phyloP scores from a whole-genome alignment of 2,797 vertebrate genomes.

The Sarcophilus harrisii region DNA sequence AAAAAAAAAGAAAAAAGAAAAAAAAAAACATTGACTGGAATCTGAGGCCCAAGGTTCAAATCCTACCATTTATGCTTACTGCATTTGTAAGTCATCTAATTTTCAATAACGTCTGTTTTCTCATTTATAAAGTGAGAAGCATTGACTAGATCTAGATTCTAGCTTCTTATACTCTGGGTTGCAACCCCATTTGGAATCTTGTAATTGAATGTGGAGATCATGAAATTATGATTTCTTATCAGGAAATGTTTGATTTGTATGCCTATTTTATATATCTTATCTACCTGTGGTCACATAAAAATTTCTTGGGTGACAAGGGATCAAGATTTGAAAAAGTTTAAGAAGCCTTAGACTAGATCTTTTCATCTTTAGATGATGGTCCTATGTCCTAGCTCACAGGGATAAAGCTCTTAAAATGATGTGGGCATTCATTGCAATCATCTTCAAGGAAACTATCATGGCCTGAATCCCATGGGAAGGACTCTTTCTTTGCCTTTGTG shows the following conservation, averaged over 20 bases:
- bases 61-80: background rate
- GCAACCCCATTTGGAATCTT: too few species aligned
- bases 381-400: background rate
- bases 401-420: background rate
- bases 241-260: too few species aligned
- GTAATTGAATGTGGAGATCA: too few species aligned
- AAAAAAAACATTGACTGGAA: background rate
- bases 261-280: too few species aligned
- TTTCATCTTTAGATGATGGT: background rate
- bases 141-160: background rate
- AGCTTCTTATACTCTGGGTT: too few species aligned
- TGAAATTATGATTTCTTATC: too few species aligned
- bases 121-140: constrained; percentile 24
- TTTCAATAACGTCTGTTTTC: constrained; percentile 7
- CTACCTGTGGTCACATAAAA: too few species aligned
- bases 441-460: background rate
- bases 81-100: constrained; percentile 19
- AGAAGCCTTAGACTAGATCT: too few species aligned
- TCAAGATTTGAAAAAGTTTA: too few species aligned
- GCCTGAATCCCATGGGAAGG: background rate
- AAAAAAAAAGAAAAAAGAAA: background rate
- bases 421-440: background rate
- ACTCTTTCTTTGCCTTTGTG: background rate
- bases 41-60: background rate
- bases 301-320: too few species aligned